Percentiles rank a stretch among this genome's conserved stretches.
Conservation (phyloP, 2,888 invertebrate species). For the Nephrotoma flavescens region DNA sequence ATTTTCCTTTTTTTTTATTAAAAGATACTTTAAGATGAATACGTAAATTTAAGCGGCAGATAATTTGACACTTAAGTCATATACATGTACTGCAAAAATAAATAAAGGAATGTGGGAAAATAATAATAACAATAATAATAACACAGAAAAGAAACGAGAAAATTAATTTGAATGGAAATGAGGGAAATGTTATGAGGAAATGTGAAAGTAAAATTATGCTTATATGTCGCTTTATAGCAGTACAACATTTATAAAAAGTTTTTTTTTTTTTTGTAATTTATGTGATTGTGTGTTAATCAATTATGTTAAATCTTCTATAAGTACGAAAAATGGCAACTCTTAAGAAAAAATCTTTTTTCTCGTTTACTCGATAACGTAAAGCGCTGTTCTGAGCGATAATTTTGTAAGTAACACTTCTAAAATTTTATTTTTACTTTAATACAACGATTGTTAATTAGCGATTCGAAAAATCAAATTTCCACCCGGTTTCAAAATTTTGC, state of each 20-base stretch:
- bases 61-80: background rate
- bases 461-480: no score
- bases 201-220: background rate
- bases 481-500: no score
- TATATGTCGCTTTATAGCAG: background rate
- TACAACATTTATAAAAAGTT: background rate
- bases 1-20: background rate
- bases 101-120: background rate
- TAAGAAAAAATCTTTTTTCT: no score
- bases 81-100: background rate
- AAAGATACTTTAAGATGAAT: background rate
- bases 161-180: background rate
- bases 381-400: no score
- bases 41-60: background rate
- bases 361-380: no score
- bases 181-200: background rate
- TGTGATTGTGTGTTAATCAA: background rate
- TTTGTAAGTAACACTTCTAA: no score
- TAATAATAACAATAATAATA: background rate
- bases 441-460: no score
- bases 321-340: background rate
- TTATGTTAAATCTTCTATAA: background rate
- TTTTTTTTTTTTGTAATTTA: background rate
- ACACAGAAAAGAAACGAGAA: background rate
- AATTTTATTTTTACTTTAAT: no score